These are phyloP conservation scores for Notothenia coriiceps DNA, from an alignment of 2,113 vertebrate species.

Conservation along the genomic window DNA sequence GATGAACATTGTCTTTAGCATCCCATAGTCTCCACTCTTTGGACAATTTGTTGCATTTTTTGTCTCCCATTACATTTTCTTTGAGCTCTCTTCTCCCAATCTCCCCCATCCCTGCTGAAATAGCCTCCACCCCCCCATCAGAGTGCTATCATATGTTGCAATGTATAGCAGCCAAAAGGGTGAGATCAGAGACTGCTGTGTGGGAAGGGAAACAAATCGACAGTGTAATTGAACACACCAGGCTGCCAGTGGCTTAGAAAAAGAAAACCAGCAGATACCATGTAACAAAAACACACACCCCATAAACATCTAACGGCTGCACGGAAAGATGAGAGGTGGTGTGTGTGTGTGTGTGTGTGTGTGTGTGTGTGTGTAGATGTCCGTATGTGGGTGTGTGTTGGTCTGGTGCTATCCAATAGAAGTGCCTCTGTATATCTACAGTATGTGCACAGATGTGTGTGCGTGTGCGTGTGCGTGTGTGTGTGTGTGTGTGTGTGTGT, in stretches of 20 bases:
- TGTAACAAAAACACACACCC: conserved; percentile 70
- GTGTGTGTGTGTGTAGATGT: conserved; percentile 48
- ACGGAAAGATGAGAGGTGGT: conserved; percentile 64
- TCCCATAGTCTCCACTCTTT: conserved; percentile 19
- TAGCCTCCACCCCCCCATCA: conserved; percentile 39
- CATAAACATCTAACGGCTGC: conserved; percentile 63
- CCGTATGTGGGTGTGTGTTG: conserved; percentile 58
- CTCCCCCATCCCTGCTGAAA: conserved; percentile 52
- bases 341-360: conserved; percentile 60
- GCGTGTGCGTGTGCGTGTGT: conserved; percentile 6
- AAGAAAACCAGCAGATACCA: conserved; percentile 71
- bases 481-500: conserved; percentile 14
- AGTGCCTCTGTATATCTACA: conserved; percentile 37
- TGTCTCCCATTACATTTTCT: conserved; percentile 52
- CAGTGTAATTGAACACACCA: conserved; percentile 79
- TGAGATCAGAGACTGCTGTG: conserved; percentile 76
- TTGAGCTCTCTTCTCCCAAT: conserved; percentile 19
- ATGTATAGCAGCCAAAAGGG: conserved; percentile 68
- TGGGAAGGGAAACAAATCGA: conserved; percentile 75
- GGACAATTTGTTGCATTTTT: conserved; percentile 46
- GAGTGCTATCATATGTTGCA: conserved; percentile 69
- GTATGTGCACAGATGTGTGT: conserved; percentile 14
- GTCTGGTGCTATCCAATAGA: conserved; percentile 28
- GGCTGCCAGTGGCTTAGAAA: conserved; percentile 69
- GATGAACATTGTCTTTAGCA: conserved; percentile 23